These are phyloP conservation scores for Gobius niger DNA, from an alignment of 2,113 vertebrate species.

Conservation along the genomic window DNA sequence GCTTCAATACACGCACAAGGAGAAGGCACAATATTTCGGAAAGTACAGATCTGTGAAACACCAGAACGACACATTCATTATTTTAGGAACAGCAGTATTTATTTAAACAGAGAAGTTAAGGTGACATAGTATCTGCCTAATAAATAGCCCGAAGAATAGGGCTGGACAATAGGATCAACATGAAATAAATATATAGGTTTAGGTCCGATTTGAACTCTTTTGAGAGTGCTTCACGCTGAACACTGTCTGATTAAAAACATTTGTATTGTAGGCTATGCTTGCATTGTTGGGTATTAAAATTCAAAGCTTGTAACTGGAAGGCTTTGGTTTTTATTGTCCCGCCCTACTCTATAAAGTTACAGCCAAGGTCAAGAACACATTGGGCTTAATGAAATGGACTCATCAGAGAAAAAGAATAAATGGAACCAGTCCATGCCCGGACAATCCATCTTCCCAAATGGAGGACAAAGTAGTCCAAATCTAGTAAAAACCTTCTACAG, in stretches of 20 bases:
- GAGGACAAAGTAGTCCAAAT: conserved; percentile 42
- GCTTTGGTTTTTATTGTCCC: conserved; percentile 32
- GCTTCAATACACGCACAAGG: background rate
- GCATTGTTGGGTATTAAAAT: conserved; percentile 11
- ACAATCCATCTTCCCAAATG: conserved; percentile 36
- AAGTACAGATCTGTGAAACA: background rate
- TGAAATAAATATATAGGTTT: conserved; percentile 12
- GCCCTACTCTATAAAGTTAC: conserved; percentile 35
- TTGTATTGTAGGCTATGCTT: background rate
- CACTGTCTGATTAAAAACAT: background rate
- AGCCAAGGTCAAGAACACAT: conserved; percentile 39
- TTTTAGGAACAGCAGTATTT: conserved; percentile 59
- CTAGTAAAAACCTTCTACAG: conserved; percentile 41
- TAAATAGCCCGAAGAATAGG: conserved; percentile 45
- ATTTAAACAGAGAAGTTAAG: conserved; percentile 62
- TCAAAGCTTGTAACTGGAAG: conserved; percentile 13
- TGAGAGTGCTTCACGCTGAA: background rate
- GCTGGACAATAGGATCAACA: conserved; percentile 55
- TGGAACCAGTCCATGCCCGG: conserved; percentile 57
- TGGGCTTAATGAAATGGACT: conserved; percentile 37
- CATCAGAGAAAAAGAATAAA: conserved; percentile 46
- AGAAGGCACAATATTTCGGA: background rate
- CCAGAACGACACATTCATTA: background rate
- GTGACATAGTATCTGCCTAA: conserved; percentile 55
- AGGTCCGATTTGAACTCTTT: background rate